These are phyloP conservation scores for Scaptomyza polygonia DNA, from an alignment of 2,888 invertebrate genomes.

Conservation along the genomic window DNA sequence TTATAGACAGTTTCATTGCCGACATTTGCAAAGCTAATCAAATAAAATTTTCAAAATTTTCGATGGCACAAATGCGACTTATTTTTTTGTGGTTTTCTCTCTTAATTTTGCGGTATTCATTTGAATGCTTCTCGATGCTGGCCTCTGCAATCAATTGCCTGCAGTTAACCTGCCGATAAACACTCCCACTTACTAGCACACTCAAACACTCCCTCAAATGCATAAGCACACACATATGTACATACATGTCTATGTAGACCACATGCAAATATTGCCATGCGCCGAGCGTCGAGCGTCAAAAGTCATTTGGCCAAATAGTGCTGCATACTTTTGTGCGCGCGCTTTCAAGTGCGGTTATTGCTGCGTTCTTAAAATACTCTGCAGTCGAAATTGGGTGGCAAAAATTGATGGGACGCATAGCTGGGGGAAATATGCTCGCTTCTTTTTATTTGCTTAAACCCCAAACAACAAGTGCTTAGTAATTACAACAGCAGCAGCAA, in stretches of 20 bases:
- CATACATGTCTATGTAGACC: conserved; percentile 15
- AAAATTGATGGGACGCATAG: neutral
- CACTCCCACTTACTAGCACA: conserved; percentile 21
- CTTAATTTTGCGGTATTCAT: conserved; percentile 24
- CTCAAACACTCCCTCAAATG: neutral
- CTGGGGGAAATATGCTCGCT: conserved; percentile 8
- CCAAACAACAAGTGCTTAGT: conserved; percentile 68
- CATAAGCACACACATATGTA: neutral
- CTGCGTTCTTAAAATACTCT: conserved; percentile 47
- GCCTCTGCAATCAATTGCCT: conserved; percentile 41
- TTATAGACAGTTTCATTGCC: conserved; percentile 18
- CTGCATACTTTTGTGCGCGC: conserved; percentile 69
- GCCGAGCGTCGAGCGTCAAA: conserved; percentile 46
- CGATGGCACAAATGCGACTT: conserved; percentile 26
- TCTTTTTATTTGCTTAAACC: conserved; percentile 61
- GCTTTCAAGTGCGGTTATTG: conserved; percentile 69
- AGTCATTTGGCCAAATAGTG: conserved; percentile 71
- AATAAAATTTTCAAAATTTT: conserved; percentile 26
- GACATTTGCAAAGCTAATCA: conserved; percentile 29
- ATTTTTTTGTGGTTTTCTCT: neutral
- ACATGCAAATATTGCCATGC: conserved; percentile 66
- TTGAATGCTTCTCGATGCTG: conserved; percentile 28
- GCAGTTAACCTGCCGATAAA: conserved; percentile 49
- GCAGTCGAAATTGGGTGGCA: conserved; percentile 5
- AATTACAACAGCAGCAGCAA: conserved; percentile 50